Base-by-base conservation (phyloP, 2,888 invertebrate species). In the Meiosimyza platycephala region DNA sequence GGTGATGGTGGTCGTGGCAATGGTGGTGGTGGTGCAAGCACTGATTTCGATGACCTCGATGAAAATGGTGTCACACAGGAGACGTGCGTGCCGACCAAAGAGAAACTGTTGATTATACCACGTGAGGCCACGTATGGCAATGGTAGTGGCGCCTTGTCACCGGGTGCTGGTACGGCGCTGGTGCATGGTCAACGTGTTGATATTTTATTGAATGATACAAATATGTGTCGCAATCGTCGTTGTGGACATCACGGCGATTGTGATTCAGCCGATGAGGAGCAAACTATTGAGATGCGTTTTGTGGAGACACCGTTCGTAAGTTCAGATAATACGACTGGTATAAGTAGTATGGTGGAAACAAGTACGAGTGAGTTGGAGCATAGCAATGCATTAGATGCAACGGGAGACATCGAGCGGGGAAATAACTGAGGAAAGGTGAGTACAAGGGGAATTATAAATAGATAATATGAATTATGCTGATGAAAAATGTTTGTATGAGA, bases 81-180 rank as follows among this genome's bases (percentile, higher is more conserved):
- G 72, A 83, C 82, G 9, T 81, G 81, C 33, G 69, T 84, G 60
- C 78, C 79, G 71, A 71, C 66, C 15, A 84, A 83, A 72, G 85
- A 86, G 57, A 85, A 83, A 71, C 77, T 84, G 47, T 75, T 83
- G 60, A 86, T 86, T 51, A 84, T 86, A 68, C 85, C 86, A 5
- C 80, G 86, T 0, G 87, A 86, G 73, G 82, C 86, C 6, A 86
- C 87, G 47, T 87, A 85, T 72, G 87, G 86, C 28, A 86, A 85
- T 71, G 70, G 62, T 47, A 63, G 54, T 15, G 54, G 69, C 47
- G 57, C 63, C 9, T 9, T 48, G 16, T 40, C 63, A 40, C 63
- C 47, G 6, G n/a, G 15, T 78, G 77, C 80, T 11, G 83, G 82
- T 67, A 79, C 80, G 0, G 79, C 82, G 5, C 71, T 84, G 54